Evolutionary conservation across 1,140 invertebrate genomes (phyloP), one percentile per base, ranked within the genome.

Genomic region (Caenorhabditis latens): DNA sequence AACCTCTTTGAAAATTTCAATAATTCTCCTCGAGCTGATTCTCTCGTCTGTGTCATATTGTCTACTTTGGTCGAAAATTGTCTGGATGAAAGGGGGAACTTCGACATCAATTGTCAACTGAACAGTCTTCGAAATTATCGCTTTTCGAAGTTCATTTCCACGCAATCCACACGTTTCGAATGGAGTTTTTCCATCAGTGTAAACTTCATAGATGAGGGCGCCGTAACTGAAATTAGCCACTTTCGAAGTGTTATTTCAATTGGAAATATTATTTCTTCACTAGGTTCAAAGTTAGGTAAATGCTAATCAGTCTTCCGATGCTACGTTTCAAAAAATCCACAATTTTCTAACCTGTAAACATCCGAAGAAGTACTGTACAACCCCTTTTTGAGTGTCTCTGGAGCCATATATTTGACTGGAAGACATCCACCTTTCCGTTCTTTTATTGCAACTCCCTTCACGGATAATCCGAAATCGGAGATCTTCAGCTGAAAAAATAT

Each of bases 351-450:
- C 71, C 71, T 79, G 24, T 79, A 79, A 79, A 79, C 24, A 50
- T 79, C 71, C 9, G 71, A 79, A 14, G 46, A 19, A 1, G 71
- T 79, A 79, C 71, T 79, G 71, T 79, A 79, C 19, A 79, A 11
- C 13, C 71, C 71, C 13, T 79, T 79, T 24, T 79, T 79, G 19
- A 79, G 21, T 24, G 71, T 79, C n/a, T 79, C 71, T 7, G 71
- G 71, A 19, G 71, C 71, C 71, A 79, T 79, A 11, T 79, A 79
- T 14, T 79, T 79, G 4, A 79, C 71, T 13, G 71, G 71, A 5
- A 79, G 71, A 32, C 71, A 79, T 79, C 71, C 71, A 19, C 71
- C 71, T 50, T 79, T 79, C 13, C 71, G 19, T 21, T 79, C 71
- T 24, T 79, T 79, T 50, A 79, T 79, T 8, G 71, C 71, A 6